Conservation (phyloP, 2,113 vertebrate genomes). For the Hiodon alosoides region DNA sequence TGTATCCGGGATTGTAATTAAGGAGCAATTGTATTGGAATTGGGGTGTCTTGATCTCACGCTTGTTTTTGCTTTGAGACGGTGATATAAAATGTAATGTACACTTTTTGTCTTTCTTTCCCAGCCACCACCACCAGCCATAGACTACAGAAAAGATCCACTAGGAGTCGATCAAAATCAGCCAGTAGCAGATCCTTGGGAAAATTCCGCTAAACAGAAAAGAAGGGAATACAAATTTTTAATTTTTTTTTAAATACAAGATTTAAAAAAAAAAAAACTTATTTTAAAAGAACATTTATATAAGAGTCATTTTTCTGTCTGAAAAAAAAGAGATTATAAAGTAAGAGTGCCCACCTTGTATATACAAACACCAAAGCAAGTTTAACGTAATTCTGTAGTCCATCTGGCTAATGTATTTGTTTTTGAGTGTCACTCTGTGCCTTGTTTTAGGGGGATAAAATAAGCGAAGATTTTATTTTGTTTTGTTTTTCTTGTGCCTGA, state of each 20-base stretch:
- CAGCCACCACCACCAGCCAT: constrained; percentile 66
- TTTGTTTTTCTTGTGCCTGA: constrained; percentile 11
- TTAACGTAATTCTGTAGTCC: constrained; percentile 51
- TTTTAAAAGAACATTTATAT: constrained; percentile 65
- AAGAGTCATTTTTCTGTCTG: constrained; percentile 65
- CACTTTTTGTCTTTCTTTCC: background rate
- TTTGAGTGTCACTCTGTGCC: constrained; percentile 62
- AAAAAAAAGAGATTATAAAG: constrained; percentile 72
- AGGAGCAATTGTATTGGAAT: background rate
- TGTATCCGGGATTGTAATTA: background rate
- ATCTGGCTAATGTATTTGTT: constrained; percentile 36
- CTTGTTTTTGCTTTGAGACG: background rate
- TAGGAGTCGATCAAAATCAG: constrained; percentile 60
- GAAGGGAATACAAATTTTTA: constrained; percentile 33
- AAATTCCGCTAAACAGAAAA: constrained; percentile 61
- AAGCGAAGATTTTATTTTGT: constrained; percentile 31
- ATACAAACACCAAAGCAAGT: constrained; percentile 71
- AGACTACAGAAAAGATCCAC: constrained; percentile 66
- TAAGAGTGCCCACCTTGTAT: constrained; percentile 64
- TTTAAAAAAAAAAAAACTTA: constrained; percentile 56
- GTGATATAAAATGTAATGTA: background rate
- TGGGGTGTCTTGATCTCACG: too few relatives aligned
- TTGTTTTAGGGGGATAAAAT: constrained; percentile 45
- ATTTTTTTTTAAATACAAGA: constrained; percentile 47
- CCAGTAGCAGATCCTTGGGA: constrained; percentile 50